Conservation (phyloP, 2,797 vertebrate genomes). For the Euthynnus affinis region DNA sequence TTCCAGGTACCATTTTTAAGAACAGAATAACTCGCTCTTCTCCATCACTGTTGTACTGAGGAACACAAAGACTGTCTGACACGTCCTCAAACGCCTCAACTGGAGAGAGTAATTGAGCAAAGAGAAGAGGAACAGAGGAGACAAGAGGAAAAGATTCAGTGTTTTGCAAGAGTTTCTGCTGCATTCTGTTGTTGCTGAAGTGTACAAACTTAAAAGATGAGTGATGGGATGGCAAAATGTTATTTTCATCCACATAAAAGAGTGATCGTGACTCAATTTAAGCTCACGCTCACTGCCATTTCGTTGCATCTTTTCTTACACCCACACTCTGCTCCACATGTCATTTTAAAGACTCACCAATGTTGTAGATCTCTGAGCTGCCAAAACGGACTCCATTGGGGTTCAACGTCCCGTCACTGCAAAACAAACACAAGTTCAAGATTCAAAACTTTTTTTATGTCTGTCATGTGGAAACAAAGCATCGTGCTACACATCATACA, state of each 20-base stretch:
- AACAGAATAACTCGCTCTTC: slow-evolving; percentile 96
- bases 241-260: not conserved
- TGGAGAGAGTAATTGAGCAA: slow-evolving; percentile 62
- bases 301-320: not conserved
- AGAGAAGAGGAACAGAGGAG: slow-evolving; percentile 8
- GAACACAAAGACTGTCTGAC: slow-evolving; percentile 94
- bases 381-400: slow-evolving; percentile 97
- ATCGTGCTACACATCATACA: slow-evolving; percentile 3
- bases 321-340: slow-evolving; percentile 9
- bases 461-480: not conserved
- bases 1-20: slow-evolving; percentile 91
- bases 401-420: slow-evolving; percentile 96
- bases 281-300: not conserved
- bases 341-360: slow-evolving; percentile 86
- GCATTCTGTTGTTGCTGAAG: not conserved
- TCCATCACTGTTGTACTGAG: slow-evolving; percentile 92
- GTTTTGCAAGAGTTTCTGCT: slow-evolving; percentile 5
- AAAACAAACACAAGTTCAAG: slow-evolving; percentile 46
- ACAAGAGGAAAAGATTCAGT: not conserved
- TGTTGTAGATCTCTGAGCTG: slow-evolving; percentile 98
- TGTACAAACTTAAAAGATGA: not conserved
- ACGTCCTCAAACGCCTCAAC: slow-evolving; percentile 98
- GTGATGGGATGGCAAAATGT: not conserved
- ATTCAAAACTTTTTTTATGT: slow-evolving; percentile 4
- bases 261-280: not conserved